These are phyloP conservation scores for Hyles lineata DNA, from an alignment of 2,888 invertebrate genomes.

Conservation along the genomic window DNA sequence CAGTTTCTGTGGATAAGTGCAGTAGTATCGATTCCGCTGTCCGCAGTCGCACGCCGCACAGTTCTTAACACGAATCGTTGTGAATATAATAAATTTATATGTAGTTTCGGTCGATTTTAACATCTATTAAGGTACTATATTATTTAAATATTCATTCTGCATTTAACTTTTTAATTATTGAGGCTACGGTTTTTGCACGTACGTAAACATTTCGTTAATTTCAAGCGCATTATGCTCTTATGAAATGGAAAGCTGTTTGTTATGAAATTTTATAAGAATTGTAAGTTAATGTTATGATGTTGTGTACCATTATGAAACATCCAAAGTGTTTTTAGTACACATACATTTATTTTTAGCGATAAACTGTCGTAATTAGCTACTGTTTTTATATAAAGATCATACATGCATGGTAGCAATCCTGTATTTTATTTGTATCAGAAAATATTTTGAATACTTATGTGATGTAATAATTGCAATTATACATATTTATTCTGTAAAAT, in stretches of 20 bases:
- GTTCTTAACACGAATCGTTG: neutral
- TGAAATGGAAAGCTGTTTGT: neutral
- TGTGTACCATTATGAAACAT: neutral
- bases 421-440: too few relatives aligned
- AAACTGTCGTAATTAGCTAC: neutral
- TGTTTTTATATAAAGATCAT: too few relatives aligned
- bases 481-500: too few relatives aligned
- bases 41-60: constrained; percentile 31
- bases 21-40: constrained; percentile 47
- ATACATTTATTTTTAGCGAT: neutral
- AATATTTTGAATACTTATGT: too few relatives aligned
- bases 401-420: too few relatives aligned
- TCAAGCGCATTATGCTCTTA: neutral
- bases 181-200: neutral
- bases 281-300: neutral
- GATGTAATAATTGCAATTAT: too few relatives aligned
- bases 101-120: constrained; percentile 27
- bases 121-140: neutral
- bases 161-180: neutral
- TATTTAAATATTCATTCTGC: neutral
- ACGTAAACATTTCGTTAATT: neutral
- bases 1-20: constrained; percentile 38
- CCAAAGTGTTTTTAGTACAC: neutral
- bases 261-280: neutral
- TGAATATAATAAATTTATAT: neutral